Base-by-base conservation (phyloP, 2,113 vertebrate genomes). In the Callithrix jacchus region DNA sequence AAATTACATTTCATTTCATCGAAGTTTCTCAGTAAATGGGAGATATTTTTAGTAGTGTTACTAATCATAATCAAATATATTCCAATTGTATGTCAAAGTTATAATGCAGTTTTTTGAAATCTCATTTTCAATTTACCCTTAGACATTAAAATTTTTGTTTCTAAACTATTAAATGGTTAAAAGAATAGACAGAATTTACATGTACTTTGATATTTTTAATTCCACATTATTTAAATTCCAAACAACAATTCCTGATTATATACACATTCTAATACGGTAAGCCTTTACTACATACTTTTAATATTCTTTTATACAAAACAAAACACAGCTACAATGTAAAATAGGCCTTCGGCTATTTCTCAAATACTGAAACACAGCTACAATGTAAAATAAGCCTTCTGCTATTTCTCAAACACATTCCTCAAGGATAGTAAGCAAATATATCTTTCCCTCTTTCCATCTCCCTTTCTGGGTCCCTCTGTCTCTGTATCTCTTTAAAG, bases 101-200 rank as follows among this genome's bases (percentile, higher is more conserved):
- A 42, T 32, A 92, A 71, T 30, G 49, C 18, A 85, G 23, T 61
- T 85, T 87, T 64, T 95, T 47, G 27, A 85, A 91, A 58, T 40
- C 4, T 2, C 45, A 10, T 17, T 54, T 93, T 80, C 52, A n/a
- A 58, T 25, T 83, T 68, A 66, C 32, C 27, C 16, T 76, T 80
- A 66, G 9, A 49, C 71, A 61, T 58, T 73, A 54, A 94, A 95
- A 32, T 42, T 35, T 37, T 76, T 47, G 20, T 64, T 45, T 91
- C 64, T 74, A 74, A 85, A 61, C 40, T 70, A 96, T 8, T 10
- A 90, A 81, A 68, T 49, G 35, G 52, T 82, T 93, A 70, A 91
- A 89, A 97, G 40, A 86, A 66, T 35, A 94, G 7, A 85, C 32
- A 81, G 32, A 91, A 94, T 76, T 10, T 17, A 71, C 32, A 80